A percentile compares a stretch with the other conserved stretches of the same genome.
Conservation (phyloP, 2,888 invertebrate genomes). For the Automeris io region DNA sequence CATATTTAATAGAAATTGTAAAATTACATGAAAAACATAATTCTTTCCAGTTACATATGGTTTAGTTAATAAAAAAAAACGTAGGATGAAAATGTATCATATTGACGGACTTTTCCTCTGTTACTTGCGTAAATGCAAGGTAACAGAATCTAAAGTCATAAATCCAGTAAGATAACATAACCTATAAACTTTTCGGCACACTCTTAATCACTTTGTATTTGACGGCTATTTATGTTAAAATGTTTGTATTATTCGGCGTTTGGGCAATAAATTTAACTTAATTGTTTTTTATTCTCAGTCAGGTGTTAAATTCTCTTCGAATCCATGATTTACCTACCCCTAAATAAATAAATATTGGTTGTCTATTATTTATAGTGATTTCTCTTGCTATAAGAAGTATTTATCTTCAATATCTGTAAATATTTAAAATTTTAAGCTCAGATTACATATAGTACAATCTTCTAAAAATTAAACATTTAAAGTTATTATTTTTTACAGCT, state of each 20-base stretch:
- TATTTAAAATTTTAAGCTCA: too few species aligned
- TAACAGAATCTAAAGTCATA: constrained; percentile 15
- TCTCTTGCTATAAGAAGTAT: not conserved
- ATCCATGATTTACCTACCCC: constrained; percentile 3
- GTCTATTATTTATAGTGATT: constrained; percentile 1
- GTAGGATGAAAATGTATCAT: constrained; percentile 3
- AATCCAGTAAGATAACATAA: constrained; percentile 22
- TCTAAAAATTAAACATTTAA: too few species aligned
- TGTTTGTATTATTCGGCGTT: constrained; percentile 22
- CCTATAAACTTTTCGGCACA: constrained; percentile 26
- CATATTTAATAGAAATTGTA: not conserved
- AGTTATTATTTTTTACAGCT: too few species aligned
- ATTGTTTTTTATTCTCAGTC: constrained; percentile 12
- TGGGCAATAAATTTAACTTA: constrained; percentile 12
- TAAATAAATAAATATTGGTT: constrained; percentile 3
- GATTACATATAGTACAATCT: too few species aligned
- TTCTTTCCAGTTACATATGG: not conserved
- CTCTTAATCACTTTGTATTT: constrained; percentile 27
- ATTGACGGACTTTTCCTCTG: constrained; percentile 1
- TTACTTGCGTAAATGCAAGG: constrained; percentile 12
- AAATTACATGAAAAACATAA: not conserved
- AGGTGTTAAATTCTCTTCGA: constrained; percentile 7
- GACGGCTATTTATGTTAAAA: constrained; percentile 27
- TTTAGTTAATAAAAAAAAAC: constrained; percentile 1
- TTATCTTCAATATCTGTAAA: too few species aligned